Evolutionary conservation across 2,888 invertebrate species (phyloP).

Genomic region (Cheilosia urbana): DNA sequence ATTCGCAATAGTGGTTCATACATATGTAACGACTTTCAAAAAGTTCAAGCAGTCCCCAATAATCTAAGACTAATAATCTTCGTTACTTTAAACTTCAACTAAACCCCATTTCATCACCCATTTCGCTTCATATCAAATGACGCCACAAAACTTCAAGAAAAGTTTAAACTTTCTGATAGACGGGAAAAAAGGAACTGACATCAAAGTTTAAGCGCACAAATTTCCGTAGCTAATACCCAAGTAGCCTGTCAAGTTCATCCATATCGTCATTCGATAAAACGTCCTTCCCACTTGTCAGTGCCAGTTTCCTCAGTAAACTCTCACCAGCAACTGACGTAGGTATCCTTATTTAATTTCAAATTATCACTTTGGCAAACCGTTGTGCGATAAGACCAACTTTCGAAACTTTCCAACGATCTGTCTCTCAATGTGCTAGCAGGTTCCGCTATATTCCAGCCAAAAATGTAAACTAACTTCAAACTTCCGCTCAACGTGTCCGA

Average conservation of each 20-base stretch:
- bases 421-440: slow-evolving; percentile 28
- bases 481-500: slow-evolving; percentile 65
- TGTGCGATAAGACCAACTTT: slow-evolving; percentile 51
- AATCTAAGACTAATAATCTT: too few relatives aligned
- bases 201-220: slow-evolving; percentile 58
- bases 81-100: too few relatives aligned
- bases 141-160: not conserved
- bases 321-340: slow-evolving; percentile 32
- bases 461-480: slow-evolving; percentile 55
- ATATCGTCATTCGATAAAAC: slow-evolving; percentile 49
- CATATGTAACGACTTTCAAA: too few relatives aligned
- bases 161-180: not conserved
- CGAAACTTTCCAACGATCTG: slow-evolving; percentile 65
- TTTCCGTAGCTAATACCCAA: slow-evolving; percentile 6
- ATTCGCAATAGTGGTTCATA: too few relatives aligned
- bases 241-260: slow-evolving; percentile 10
- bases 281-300: slow-evolving; percentile 24
- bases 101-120: too few relatives aligned
- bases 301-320: slow-evolving; percentile 47
- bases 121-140: too few relatives aligned
- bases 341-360: slow-evolving; percentile 72
- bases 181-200: not conserved
- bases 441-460: slow-evolving; percentile 14
- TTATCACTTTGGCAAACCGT: slow-evolving; percentile 61
- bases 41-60: too few relatives aligned